Conservation (phyloP, 2,113 vertebrate genomes). For the Rhizomys pruinosus region DNA sequence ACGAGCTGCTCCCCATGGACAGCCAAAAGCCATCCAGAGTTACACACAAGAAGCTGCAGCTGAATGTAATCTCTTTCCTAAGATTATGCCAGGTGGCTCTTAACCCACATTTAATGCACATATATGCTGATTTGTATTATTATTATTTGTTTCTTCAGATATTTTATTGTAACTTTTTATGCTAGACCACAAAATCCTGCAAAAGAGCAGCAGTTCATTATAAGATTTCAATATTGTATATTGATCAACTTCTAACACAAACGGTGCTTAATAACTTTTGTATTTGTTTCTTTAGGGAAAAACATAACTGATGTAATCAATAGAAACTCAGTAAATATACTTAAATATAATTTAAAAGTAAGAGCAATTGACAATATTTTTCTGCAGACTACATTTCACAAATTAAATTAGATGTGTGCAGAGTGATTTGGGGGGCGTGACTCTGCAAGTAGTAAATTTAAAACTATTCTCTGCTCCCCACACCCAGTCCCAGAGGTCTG, state of each 20-base stretch:
- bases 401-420: background rate
- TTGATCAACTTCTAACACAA: background rate
- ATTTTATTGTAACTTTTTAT: slow-evolving; percentile 34
- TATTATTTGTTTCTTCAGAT: background rate
- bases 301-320: slow-evolving; percentile 25
- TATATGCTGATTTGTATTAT: background rate
- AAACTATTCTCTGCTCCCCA: background rate
- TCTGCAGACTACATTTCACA: background rate
- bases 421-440: background rate
- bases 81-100: background rate
- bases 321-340: background rate
- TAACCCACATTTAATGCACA: background rate
- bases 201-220: background rate
- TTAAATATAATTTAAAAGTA: slow-evolving; percentile 47
- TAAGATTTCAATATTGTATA: background rate
- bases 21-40: background rate
- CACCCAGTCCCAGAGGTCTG: background rate
- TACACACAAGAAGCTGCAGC: background rate
- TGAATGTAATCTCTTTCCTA: background rate
- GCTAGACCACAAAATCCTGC: background rate
- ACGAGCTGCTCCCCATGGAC: background rate
- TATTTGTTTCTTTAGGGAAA: background rate
- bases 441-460: background rate
- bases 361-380: slow-evolving; percentile 27
- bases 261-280: slow-evolving; percentile 1